These are phyloP conservation scores for Aporophyla lueneburgensis DNA, from an alignment of 2,888 invertebrate genomes.

Conservation along the genomic window DNA sequence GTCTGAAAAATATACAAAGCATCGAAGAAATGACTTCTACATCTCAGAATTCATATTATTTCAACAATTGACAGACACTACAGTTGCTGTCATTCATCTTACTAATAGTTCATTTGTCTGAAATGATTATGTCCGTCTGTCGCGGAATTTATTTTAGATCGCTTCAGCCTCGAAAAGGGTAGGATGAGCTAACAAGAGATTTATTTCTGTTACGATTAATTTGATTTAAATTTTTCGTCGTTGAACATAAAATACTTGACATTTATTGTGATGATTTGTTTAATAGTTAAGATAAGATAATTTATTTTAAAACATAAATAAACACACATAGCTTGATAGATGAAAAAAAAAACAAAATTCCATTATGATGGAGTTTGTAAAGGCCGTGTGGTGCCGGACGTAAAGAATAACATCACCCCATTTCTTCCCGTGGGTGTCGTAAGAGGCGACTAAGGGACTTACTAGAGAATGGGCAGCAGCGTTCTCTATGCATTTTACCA, in stretches of 20 bases:
- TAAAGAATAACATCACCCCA: no score
- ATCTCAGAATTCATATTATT: neutral
- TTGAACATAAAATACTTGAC: neutral
- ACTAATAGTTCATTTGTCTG: slow-evolving; percentile 69
- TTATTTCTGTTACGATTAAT: slow-evolving; percentile 7
- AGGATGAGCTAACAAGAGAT: neutral
- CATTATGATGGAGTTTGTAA: no score
- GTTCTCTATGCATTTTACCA: no score
- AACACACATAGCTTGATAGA: no score
- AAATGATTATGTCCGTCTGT: slow-evolving; percentile 65
- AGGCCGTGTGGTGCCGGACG: no score
- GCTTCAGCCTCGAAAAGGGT: slow-evolving; percentile 34
- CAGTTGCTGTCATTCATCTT: slow-evolving; percentile 76
- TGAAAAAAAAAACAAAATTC: no score
- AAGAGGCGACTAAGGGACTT: no score
- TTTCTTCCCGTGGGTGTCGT: no score
- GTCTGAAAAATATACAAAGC: neutral
- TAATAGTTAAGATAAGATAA: no score
- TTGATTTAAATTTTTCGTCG: slow-evolving; percentile 1
- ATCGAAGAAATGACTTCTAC: neutral
- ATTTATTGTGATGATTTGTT: neutral
- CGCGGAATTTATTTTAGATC: slow-evolving; percentile 38
- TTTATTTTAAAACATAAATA: no score
- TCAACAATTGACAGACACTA: slow-evolving; percentile 38
- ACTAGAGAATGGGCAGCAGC: no score